Percentiles rank a stretch among this genome's conserved stretches.
Evolutionary conservation across 1,140 invertebrate genomes (phyloP).

Genomic region (Anthonomus grandis): DNA sequence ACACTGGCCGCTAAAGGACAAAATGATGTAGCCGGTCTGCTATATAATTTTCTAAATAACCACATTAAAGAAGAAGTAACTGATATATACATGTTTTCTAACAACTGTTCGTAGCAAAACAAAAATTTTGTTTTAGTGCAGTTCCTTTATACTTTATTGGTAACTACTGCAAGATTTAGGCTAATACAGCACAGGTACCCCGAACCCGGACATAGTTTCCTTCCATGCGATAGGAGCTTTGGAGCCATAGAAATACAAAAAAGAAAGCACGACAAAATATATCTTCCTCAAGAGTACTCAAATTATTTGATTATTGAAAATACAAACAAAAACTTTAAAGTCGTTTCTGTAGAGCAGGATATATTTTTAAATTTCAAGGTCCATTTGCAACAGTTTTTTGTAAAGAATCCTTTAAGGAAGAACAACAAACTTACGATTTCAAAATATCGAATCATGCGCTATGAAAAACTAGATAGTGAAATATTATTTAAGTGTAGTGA

Average conservation of each 20-base stretch:
- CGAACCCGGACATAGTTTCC: slow-evolving; percentile 9
- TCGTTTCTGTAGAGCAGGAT: neutral
- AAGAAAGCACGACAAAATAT: slow-evolving; percentile 11
- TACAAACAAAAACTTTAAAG: neutral
- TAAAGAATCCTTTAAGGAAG: no score
- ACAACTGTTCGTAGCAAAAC: slow-evolving; percentile 8
- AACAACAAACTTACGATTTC: neutral
- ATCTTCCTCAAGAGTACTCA: neutral
- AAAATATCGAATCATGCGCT: neutral
- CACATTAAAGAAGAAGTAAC: neutral
- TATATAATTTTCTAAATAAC: slow-evolving; percentile 8
- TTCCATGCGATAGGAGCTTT: slow-evolving; percentile 3
- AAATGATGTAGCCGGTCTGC: slow-evolving; percentile 14
- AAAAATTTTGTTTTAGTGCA: slow-evolving; percentile 12
- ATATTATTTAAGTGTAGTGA: no score
- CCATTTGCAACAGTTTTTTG: no score
- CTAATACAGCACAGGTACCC: slow-evolving; percentile 9
- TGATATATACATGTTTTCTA: slow-evolving; percentile 1
- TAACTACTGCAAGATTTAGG: neutral
- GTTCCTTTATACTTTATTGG: neutral
- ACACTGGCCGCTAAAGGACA: slow-evolving; percentile 5
- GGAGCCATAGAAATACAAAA: slow-evolving; percentile 1
- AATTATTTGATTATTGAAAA: neutral
- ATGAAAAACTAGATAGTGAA: neutral
- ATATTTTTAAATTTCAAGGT: neutral